Evolutionary conservation across 2,797 vertebrate genomes (phyloP), one percentile per base, ranked within the genome.

Genomic region (Dromococcyx pavoninus): DNA sequence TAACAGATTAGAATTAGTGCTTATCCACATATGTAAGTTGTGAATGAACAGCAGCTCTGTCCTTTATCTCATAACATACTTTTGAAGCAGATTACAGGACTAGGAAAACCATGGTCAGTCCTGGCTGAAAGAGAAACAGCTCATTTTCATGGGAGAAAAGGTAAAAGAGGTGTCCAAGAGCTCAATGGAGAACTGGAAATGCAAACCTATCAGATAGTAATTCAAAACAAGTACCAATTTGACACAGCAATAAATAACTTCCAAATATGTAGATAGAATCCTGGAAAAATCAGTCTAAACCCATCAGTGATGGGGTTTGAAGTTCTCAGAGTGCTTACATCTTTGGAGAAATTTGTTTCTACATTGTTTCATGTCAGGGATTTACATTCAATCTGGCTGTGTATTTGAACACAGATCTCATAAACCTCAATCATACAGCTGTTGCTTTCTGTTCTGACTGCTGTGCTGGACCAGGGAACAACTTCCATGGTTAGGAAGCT

Each of bases 71-170:
- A 17, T 50, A 61, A 60, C 37, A 65, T 28, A 65, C 41, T 88
- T 84, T 37, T 58, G 32, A 56, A 86, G 51, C 39, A 10, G 22
- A 53, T 28, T 90, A 51, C 51, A 85, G 39, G 39, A 76, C 78
- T 70, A 88, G 74, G 48, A 95, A 91, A 94, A 70, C 66, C 86
- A 90, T 9, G 6, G 35, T 18, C 43, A 50, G 24, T 56, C 32
- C 62, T 60, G 32, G 37, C 62, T 86, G 78, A 89, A 96, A 91
- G 39, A 93, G 66, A 91, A 96, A 88, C 48, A 90, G 71, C 33
- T 62, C 58, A 39, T 95, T 96, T 91, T 66, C 53, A 58, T 66
- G 28, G 70, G 50, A 91, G 66, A 88, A 94, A 81, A 71, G 17
- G 58, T 78, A 60, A 30, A 53, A 53, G 39, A 84, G 53, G 13